These are phyloP conservation scores for Peromyscus nudipes DNA, from an alignment of 2,797 vertebrate species.

Conservation along the genomic window DNA sequence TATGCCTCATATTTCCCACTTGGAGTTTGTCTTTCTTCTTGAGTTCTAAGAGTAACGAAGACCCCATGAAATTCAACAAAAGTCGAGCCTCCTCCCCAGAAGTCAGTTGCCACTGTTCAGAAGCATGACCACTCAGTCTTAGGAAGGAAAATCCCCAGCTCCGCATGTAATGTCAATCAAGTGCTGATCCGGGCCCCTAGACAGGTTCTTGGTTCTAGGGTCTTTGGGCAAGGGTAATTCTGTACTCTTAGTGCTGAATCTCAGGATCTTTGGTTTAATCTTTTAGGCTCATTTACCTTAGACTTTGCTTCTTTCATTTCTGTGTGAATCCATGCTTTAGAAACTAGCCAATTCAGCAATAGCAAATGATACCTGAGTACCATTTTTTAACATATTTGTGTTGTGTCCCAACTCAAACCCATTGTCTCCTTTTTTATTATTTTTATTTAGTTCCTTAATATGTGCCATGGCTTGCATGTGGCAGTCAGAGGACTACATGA, in stretches of 20 bases:
- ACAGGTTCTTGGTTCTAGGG: background rate
- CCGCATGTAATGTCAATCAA: background rate
- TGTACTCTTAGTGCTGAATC: background rate
- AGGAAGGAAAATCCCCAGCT: background rate
- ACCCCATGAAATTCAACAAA: background rate
- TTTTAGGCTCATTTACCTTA: background rate
- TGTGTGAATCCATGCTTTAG: background rate
- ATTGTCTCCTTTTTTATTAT: background rate
- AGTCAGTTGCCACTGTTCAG: background rate
- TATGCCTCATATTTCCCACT: background rate
- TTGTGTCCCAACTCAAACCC: background rate
- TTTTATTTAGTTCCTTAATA: background rate
- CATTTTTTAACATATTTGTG: background rate
- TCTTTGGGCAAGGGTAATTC: background rate
- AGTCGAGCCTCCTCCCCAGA: background rate
- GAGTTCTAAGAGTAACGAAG: background rate
- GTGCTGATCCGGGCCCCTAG: background rate
- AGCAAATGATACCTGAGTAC: background rate
- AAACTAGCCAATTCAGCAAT: background rate
- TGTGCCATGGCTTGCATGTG: background rate
- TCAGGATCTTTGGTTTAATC: background rate
- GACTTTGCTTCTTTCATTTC: background rate
- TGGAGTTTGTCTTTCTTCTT: background rate
- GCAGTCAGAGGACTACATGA: background rate
- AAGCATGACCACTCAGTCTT: background rate